A percentile compares a stretch with the other conserved stretches of the same genome.
These are phyloP conservation scores for Plutella xylostella DNA, from an alignment of 2,888 invertebrate genomes.

Conservation along the genomic window DNA sequence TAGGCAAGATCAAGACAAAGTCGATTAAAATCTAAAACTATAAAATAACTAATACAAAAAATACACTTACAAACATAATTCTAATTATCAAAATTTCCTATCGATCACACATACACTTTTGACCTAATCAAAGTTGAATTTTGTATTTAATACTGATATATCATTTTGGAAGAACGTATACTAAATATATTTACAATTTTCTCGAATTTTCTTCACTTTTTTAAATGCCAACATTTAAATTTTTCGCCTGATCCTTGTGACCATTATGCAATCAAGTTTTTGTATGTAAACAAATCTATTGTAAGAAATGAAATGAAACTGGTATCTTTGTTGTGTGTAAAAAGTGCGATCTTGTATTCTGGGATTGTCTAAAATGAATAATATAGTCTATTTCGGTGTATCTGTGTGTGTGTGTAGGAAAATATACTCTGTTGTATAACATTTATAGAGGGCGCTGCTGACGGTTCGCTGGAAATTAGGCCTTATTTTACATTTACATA, in stretches of 20 bases:
- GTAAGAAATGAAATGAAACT: conserved; percentile 33
- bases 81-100: conserved; percentile 51
- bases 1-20: conserved; percentile 63
- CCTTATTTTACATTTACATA: neutral
- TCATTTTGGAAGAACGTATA: conserved; percentile 56
- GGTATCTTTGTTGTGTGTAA: conserved; percentile 51
- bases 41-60: conserved; percentile 47
- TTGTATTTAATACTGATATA: conserved; percentile 70
- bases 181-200: conserved; percentile 67
- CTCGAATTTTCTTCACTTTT: conserved; percentile 27
- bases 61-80: conserved; percentile 34
- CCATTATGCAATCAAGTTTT: conserved; percentile 46
- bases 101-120: conserved; percentile 68
- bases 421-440: conserved; percentile 63
- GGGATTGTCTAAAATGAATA: conserved; percentile 65
- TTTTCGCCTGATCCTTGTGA: conserved; percentile 61
- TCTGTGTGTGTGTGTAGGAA: conserved; percentile 51
- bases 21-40: conserved; percentile 28
- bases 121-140: conserved; percentile 68
- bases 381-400: conserved; percentile 59
- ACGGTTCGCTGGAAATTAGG: conserved; percentile 16
- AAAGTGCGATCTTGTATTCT: conserved; percentile 70
- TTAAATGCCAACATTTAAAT: conserved; percentile 57
- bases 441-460: conserved; percentile 33
- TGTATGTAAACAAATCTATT: conserved; percentile 24